Percentiles rank a stretch among this genome's conserved stretches.
These are phyloP conservation scores for Poecilia velifera DNA, from an alignment of 2,797 vertebrate species.

Conservation along the genomic window DNA sequence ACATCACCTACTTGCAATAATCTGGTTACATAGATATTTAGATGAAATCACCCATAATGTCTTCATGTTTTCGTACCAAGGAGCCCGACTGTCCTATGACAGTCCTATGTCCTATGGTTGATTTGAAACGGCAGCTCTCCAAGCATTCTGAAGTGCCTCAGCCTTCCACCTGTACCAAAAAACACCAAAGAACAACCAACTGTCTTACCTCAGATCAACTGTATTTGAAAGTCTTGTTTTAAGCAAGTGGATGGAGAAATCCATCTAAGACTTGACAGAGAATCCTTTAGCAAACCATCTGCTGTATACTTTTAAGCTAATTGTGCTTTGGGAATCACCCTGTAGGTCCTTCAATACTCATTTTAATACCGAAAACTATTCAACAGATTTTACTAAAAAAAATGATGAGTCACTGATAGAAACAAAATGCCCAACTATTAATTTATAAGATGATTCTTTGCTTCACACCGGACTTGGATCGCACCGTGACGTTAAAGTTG, in stretches of 20 bases:
- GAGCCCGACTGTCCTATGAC: background rate
- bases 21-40: background rate
- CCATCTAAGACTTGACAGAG: background rate
- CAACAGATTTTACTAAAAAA: background rate
- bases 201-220: background rate
- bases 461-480: background rate
- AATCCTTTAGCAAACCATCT: background rate
- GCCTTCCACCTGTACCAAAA: background rate
- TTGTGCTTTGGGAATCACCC: background rate
- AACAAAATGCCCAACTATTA: background rate
- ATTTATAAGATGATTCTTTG: background rate
- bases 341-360: background rate
- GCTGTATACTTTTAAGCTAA: background rate
- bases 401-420: background rate
- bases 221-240: background rate
- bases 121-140: background rate
- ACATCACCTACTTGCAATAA: constrained; percentile 17
- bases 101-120: background rate
- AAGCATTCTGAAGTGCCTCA: constrained; percentile 1
- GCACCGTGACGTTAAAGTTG: background rate
- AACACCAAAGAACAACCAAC: background rate
- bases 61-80: constrained; percentile 1
- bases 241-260: background rate
- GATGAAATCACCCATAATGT: background rate
- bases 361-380: background rate